Conservation (phyloP, 2,888 invertebrate species). For the Pinctada fucata region DNA sequence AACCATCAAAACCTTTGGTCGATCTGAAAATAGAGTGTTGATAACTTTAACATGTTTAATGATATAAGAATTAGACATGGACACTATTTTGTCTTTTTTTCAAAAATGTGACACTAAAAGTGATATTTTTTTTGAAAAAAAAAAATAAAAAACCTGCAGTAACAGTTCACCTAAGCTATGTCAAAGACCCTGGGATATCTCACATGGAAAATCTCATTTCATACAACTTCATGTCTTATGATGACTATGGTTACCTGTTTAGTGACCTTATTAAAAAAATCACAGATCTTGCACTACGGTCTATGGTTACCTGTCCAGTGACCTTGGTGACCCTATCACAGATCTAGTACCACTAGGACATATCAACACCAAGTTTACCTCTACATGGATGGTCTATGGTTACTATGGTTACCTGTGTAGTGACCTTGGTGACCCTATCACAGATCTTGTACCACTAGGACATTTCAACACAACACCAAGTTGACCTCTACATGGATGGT, state of each 20-base stretch:
- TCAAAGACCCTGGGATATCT: too few species aligned
- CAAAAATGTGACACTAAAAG: too few species aligned
- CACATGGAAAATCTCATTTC: too few species aligned
- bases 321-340: conserved; percentile 67
- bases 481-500: conserved; percentile 69
- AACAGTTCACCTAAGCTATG: neutral
- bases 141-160: neutral
- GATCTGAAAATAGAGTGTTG: too few species aligned
- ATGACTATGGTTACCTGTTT: too few species aligned
- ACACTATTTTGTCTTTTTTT: too few species aligned
- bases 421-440: conserved; percentile 68
- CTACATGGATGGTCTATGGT: conserved; percentile 67
- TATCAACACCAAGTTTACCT: conserved; percentile 65
- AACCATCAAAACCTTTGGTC: conserved; percentile 67
- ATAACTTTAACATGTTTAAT: too few species aligned
- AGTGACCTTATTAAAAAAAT: too few species aligned
- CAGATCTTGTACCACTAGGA: conserved; percentile 71
- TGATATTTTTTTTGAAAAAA: too few species aligned
- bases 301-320: conserved; percentile 69
- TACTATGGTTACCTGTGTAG: conserved; percentile 67
- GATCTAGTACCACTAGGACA: conserved; percentile 74
- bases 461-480: conserved; percentile 66
- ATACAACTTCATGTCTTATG: too few species aligned
- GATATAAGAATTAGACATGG: too few species aligned
- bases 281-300: too few species aligned